Conservation (phyloP, 2,113 vertebrate genomes). For the Climacteris rufus region DNA sequence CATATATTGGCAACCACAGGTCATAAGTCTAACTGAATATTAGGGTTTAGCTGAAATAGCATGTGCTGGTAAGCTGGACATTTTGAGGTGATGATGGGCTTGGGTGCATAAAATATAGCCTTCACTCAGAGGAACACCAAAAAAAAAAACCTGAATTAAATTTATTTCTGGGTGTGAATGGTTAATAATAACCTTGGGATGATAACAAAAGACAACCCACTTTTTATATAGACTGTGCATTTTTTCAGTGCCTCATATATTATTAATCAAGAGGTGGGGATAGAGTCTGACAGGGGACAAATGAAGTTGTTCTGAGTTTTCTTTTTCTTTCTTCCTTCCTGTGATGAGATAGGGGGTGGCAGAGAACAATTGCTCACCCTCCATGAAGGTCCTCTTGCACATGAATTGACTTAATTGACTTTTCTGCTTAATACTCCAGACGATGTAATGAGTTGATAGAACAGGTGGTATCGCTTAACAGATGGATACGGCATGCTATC, state of each 20-base stretch:
- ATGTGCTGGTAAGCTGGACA: background rate
- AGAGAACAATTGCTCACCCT: background rate
- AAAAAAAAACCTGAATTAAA: background rate
- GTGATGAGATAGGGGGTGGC: background rate
- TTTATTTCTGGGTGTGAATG: background rate
- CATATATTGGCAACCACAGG: background rate
- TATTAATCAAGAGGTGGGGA: background rate
- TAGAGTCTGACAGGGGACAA: background rate
- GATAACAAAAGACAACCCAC: background rate
- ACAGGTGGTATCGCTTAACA: conserved; percentile 31
- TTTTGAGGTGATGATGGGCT: background rate
- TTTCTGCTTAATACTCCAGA: background rate
- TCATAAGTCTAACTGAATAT: background rate
- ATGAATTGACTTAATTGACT: background rate
- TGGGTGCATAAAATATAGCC: background rate
- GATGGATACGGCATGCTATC: conserved; percentile 36
- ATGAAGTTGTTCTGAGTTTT: background rate
- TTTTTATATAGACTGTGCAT: background rate
- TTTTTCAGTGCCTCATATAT: background rate
- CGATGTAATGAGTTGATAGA: background rate
- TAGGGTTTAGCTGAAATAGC: background rate
- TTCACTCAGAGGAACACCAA: background rate
- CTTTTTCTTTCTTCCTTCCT: background rate
- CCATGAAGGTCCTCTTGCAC: background rate
- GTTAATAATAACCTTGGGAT: background rate